Percentiles rank a stretch among this genome's conserved stretches.
Conservation (phyloP, 2,797 vertebrate genomes). For the Adelosebastes latens region DNA sequence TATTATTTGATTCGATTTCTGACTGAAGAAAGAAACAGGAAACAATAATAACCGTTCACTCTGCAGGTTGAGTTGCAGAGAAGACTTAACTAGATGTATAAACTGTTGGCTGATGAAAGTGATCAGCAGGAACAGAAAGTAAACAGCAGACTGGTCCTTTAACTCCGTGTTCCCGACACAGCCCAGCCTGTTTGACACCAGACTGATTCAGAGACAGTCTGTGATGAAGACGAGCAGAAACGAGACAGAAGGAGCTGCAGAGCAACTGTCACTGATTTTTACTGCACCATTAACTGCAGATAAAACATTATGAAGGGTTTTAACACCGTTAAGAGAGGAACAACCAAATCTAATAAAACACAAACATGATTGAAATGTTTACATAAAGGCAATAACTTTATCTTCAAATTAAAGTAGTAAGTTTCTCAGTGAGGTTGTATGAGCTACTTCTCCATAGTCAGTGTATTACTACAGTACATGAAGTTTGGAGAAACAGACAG, state of each 20-base stretch:
- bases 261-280: neutral
- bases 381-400: neutral
- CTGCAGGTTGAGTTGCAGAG: neutral
- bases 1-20: neutral
- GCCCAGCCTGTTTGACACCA: conserved; percentile 26
- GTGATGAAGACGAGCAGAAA: conserved; percentile 1
- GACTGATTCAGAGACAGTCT: conserved; percentile 11
- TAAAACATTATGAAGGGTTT: neutral
- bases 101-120: neutral
- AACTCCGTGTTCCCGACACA: conserved; percentile 17
- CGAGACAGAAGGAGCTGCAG: conserved; percentile 8
- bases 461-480: too few relatives aligned
- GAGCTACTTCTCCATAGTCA: neutral
- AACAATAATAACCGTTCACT: too few relatives aligned
- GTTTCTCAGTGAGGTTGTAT: neutral
- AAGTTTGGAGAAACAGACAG: too few relatives aligned
- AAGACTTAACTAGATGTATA: neutral
- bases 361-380: neutral
- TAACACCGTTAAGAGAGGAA: neutral
- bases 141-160: neutral
- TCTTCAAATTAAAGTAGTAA: too few relatives aligned
- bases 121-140: neutral
- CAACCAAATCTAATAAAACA: neutral
- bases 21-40: neutral
- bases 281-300: neutral